Conservation (phyloP, 1,140 invertebrate species). For the Galleria mellonella region DNA sequence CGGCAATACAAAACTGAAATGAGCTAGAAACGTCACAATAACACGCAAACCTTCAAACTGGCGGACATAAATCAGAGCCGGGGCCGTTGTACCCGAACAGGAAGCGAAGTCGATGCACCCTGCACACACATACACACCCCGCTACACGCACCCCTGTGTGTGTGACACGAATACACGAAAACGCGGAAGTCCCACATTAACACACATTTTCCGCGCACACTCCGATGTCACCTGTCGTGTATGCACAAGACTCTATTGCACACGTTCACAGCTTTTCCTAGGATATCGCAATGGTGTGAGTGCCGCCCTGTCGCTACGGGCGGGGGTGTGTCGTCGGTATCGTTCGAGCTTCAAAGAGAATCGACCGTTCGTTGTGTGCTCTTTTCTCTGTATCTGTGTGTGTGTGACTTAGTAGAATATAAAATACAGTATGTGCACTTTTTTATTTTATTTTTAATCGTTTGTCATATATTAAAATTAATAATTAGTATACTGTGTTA, state of each 20-base stretch:
- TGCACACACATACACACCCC: constrained; percentile 30
- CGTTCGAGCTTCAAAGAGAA: constrained; percentile 25
- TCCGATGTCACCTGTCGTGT: constrained; percentile 1
- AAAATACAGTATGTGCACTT: constrained; percentile 33
- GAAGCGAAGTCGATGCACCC: constrained; percentile 69
- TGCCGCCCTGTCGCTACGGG: constrained; percentile 44
- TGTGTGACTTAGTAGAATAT: constrained; percentile 35
- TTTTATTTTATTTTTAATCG: background rate
- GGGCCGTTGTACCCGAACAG: constrained; percentile 60
- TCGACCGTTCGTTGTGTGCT: constrained; percentile 19
- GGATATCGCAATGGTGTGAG: constrained; percentile 31
- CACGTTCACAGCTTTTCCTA: constrained; percentile 29
- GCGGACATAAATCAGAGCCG: constrained; percentile 58
- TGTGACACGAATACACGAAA: constrained; percentile 10
- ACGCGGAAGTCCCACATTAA: constrained; percentile 60
- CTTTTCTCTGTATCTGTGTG: constrained; percentile 23
- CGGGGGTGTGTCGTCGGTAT: constrained; percentile 50
- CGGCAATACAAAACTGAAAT: constrained; percentile 16
- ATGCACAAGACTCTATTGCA: constrained; percentile 20
- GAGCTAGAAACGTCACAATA: constrained; percentile 47
- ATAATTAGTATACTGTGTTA: too few species aligned
- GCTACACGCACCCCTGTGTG: constrained; percentile 5
- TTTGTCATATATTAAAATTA: too few species aligned
- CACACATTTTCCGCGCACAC: constrained; percentile 55
- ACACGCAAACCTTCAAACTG: constrained; percentile 61